Percentiles rank a stretch among this genome's conserved stretches.
Conservation (phyloP, 2,888 invertebrate species). For the Ceratothoa steindachneri region DNA sequence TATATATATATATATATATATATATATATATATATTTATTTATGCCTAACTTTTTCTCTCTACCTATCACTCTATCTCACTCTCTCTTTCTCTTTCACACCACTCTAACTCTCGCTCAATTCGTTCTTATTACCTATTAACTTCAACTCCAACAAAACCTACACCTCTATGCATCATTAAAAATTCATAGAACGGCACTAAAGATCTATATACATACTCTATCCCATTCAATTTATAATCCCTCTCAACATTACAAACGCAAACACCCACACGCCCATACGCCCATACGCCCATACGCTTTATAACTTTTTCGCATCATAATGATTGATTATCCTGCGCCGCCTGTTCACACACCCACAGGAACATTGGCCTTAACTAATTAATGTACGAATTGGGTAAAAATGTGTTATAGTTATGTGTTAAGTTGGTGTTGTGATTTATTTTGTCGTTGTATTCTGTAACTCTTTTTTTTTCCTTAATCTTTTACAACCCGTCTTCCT, state of each 20-base stretch:
- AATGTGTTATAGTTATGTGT: too few species aligned
- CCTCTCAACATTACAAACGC: background rate
- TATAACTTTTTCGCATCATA: background rate
- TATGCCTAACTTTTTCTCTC: conserved; percentile 8
- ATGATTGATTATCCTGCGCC: too few species aligned
- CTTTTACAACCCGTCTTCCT: too few species aligned
- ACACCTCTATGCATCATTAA: background rate
- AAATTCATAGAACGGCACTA: background rate
- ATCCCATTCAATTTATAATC: too few species aligned
- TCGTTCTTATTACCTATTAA: background rate
- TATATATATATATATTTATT: conserved; percentile 18
- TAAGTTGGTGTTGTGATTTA: too few species aligned
- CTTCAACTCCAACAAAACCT: too few species aligned
- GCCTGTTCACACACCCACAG: too few species aligned
- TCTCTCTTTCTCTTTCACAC: conserved; percentile 15
- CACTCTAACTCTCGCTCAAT: conserved; percentile 9
- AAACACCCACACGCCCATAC: background rate
- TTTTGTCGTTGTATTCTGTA: too few species aligned
- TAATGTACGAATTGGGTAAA: too few species aligned
- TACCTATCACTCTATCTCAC: conserved; percentile 16
- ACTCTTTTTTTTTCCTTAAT: too few species aligned
- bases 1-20: conserved; percentile 21
- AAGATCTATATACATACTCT: conserved; percentile 3
- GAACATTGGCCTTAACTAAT: too few species aligned
- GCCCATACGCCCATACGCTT: background rate